Conservation (phyloP, 2,113 vertebrate species). For the Martes martes region DNA sequence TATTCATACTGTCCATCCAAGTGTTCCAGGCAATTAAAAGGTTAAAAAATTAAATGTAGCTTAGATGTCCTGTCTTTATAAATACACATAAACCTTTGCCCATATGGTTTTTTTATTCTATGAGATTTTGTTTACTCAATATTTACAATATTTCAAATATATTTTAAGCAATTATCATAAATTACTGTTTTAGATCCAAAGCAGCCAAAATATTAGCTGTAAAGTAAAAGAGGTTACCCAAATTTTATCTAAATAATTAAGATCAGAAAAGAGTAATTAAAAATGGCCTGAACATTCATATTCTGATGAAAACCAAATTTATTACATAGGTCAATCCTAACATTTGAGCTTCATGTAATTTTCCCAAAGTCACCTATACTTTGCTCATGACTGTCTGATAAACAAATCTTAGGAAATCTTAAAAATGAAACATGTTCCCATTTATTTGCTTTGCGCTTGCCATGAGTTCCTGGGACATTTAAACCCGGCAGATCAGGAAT, state of each 20-base stretch:
- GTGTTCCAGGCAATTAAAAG: not conserved
- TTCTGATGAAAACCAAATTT: slow-evolving; percentile 35
- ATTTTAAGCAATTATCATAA: slow-evolving; percentile 36
- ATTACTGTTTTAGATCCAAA: not conserved
- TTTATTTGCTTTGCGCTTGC: not conserved
- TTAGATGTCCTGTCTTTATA: not conserved
- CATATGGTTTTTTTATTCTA: not conserved
- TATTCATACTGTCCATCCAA: not conserved
- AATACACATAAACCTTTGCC: slow-evolving; percentile 1
- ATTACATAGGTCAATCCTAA: not conserved
- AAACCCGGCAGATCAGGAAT: not conserved
- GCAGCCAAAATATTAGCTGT: not conserved
- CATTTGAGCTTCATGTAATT: not conserved
- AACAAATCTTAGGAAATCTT: not conserved
- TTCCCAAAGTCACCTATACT: not conserved
- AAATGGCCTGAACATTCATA: slow-evolving; percentile 17
- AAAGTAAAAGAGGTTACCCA: not conserved
- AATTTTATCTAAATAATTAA: not conserved
- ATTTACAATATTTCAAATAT: not conserved
- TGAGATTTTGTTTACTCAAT: slow-evolving; percentile 36
- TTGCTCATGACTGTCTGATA: not conserved
- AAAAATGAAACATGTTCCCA: not conserved
- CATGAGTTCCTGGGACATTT: not conserved
- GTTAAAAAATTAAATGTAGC: not conserved
- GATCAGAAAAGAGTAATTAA: not conserved